A percentile compares a stretch with the other conserved stretches of the same genome.
Conservation (phyloP, 2,113 vertebrate genomes). For the Propithecus coquereli region DNA sequence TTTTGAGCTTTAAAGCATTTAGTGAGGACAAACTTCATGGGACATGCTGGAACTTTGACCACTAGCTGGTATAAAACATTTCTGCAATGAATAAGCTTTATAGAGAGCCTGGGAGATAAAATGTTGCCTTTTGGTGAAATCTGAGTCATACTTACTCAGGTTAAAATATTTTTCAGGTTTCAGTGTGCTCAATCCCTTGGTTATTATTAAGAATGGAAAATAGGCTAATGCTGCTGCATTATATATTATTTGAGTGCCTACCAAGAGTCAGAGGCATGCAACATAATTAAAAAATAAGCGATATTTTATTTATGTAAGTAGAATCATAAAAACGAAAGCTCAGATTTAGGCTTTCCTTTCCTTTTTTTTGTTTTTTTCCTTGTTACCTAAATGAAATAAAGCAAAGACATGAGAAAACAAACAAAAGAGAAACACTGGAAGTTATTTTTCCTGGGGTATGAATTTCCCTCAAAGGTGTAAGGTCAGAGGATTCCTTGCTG, state of each 20-base stretch:
- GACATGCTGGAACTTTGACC: not conserved
- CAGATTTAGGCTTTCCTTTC: not conserved
- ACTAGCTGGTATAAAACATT: not conserved
- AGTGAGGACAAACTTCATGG: accelerated
- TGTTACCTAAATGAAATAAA: not conserved
- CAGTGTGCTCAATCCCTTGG: accelerated
- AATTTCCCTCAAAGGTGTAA: accelerated
- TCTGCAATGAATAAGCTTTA: not conserved
- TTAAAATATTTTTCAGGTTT: not conserved
- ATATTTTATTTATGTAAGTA: not conserved
- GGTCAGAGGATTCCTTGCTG: too few species aligned
- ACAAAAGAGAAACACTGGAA: accelerated
- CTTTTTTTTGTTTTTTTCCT: not conserved
- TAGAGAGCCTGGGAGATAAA: not conserved
- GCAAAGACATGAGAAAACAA: accelerated
- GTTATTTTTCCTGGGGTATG: too few species aligned
- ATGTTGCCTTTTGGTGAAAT: accelerated
- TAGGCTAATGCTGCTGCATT: accelerated
- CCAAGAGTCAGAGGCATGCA: not conserved
- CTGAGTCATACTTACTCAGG: not conserved
- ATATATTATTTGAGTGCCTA: not conserved
- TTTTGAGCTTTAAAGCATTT: not conserved
- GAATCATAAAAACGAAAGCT: not conserved
- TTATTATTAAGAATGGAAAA: not conserved
- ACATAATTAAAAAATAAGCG: not conserved